phyloP scores from a whole-genome alignment of 2,888 invertebrate species.

The Drosophila seclusa region DNA sequence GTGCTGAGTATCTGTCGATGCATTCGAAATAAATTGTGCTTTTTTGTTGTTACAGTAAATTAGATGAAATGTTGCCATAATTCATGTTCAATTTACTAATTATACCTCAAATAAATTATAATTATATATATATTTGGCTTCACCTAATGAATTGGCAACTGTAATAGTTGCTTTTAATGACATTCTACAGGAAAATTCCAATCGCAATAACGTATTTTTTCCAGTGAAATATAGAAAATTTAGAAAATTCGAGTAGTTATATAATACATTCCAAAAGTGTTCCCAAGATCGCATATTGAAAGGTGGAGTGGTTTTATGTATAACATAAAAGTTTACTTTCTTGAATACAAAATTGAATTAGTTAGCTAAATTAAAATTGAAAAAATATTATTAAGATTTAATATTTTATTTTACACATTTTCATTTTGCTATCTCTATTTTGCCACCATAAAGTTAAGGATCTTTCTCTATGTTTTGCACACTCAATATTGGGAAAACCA shows the following conservation, averaged over 20 bases:
- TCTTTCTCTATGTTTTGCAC: not conserved
- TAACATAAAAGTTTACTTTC: not conserved
- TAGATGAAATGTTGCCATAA: constrained; percentile 30
- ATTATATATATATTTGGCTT: not conserved
- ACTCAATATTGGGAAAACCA: not conserved
- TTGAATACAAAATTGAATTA: not conserved
- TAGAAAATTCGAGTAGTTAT: not conserved
- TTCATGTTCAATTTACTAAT: constrained; percentile 37
- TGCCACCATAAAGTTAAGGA: not conserved
- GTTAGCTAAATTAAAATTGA: not conserved
- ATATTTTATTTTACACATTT: not conserved
- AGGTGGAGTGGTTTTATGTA: not conserved
- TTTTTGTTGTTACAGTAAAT: constrained; percentile 17
- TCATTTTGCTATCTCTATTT: not conserved
- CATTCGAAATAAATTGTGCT: constrained; percentile 45
- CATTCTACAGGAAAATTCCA: not conserved
- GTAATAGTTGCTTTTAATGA: not conserved
- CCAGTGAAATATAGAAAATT: not conserved
- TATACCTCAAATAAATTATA: not conserved
- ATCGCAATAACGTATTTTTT: not conserved
- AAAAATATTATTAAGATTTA: not conserved
- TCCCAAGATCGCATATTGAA: not conserved
- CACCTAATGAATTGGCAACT: not conserved
- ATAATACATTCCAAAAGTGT: not conserved
- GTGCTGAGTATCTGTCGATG: constrained; percentile 41